Evolutionary conservation across 2,888 invertebrate genomes (phyloP).

Genomic region (Hanleya hanleyi): DNA sequence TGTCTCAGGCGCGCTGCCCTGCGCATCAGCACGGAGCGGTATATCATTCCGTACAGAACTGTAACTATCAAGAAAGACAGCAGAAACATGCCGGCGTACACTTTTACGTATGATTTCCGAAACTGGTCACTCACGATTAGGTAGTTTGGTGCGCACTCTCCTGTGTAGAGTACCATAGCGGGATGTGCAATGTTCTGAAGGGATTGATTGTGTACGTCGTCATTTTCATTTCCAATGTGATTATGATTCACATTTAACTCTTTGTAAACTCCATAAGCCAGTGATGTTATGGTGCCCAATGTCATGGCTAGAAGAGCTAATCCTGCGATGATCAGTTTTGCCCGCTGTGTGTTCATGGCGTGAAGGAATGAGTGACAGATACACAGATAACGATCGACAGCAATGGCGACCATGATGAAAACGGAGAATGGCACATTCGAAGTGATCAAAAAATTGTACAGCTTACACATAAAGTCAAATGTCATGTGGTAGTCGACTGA

Average conservation of each 20-base stretch:
- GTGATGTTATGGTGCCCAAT: constrained; percentile 57
- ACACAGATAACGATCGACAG: constrained; percentile 67
- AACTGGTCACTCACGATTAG: constrained; percentile 49
- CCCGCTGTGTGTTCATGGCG: constrained; percentile 49
- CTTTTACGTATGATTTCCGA: constrained; percentile 61
- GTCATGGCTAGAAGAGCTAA: constrained; percentile 53
- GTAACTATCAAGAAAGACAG: constrained; percentile 68
- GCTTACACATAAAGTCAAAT: constrained; percentile 57
- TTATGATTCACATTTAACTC: no score
- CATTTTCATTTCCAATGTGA: no score
- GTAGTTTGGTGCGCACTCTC: constrained; percentile 50
- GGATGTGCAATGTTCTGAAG: background rate
- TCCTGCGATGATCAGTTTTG: constrained; percentile 48
- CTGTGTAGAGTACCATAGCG: constrained; percentile 38
- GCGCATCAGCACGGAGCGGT: constrained; percentile 58
- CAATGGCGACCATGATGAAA: constrained; percentile 68
- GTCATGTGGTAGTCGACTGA: constrained; percentile 46
- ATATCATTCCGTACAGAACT: constrained; percentile 68
- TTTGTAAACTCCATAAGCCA: constrained; percentile 54
- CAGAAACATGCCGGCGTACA: constrained; percentile 64
- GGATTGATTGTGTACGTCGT: constrained; percentile 10
- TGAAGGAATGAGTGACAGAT: constrained; percentile 65
- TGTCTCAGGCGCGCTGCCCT: constrained; percentile 23
- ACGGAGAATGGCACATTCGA: constrained; percentile 64
- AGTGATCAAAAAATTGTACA: constrained; percentile 65